These are phyloP conservation scores for Rostratula benghalensis DNA, from an alignment of 2,113 vertebrate genomes.

Conservation along the genomic window DNA sequence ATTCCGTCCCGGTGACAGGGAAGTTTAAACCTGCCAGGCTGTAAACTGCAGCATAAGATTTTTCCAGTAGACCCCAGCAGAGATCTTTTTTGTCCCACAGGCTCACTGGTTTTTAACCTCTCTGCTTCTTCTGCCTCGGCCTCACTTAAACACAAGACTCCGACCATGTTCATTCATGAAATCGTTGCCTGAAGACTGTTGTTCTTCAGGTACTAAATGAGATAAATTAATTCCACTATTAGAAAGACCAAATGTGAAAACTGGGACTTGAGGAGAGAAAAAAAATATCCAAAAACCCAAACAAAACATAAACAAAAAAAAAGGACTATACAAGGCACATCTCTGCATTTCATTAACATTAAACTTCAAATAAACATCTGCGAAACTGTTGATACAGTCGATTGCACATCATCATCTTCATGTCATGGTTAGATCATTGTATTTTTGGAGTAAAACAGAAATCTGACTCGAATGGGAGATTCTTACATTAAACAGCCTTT, in stretches of 20 bases:
- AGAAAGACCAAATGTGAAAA: slow-evolving; percentile 11
- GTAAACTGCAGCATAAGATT: not conserved
- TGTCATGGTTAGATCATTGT: slow-evolving; percentile 23
- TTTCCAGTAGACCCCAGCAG: not conserved
- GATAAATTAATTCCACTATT: not conserved
- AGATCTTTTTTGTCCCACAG: not conserved
- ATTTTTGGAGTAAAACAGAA: slow-evolving; percentile 47
- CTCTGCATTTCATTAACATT: slow-evolving; percentile 58
- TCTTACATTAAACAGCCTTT: slow-evolving; percentile 40
- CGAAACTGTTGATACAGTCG: slow-evolving; percentile 42
- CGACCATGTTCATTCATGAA: not conserved
- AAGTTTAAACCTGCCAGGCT: not conserved
- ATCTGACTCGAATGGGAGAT: slow-evolving; percentile 52
- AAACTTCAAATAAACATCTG: slow-evolving; percentile 62
- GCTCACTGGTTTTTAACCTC: not conserved
- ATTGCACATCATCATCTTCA: slow-evolving; percentile 56
- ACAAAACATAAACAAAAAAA: not conserved
- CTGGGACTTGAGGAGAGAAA: not conserved
- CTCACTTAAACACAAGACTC: not conserved
- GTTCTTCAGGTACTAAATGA: not conserved
- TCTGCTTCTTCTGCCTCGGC: not conserved
- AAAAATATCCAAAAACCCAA: not conserved
- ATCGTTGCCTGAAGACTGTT: not conserved
- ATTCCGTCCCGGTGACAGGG: slow-evolving; percentile 57
- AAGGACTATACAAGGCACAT: not conserved